Conservation (phyloP, 2,113 vertebrate species). For the Phalacrocorax aristotelis region DNA sequence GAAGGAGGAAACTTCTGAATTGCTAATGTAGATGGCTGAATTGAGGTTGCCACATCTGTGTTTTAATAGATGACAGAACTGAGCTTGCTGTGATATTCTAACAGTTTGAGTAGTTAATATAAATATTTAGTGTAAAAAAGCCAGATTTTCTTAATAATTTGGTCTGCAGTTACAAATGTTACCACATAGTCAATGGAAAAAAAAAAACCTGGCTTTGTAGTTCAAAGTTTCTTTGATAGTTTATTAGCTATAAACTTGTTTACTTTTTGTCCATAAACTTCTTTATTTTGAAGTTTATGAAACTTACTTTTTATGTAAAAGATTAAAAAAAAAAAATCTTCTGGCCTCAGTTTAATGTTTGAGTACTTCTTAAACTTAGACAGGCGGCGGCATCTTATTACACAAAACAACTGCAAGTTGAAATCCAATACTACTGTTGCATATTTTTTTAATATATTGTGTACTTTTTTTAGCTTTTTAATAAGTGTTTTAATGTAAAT, state of each 20-base stretch:
- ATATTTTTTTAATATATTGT: background rate
- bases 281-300: background rate
- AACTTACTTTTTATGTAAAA: background rate
- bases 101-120: background rate
- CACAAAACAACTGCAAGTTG: background rate
- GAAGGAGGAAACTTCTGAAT: background rate
- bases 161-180: background rate
- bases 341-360: background rate
- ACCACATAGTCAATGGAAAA: background rate
- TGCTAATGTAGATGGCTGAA: background rate
- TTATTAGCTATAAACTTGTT: background rate
- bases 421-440: background rate
- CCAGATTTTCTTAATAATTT: background rate
- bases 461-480: background rate
- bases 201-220: background rate
- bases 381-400: accelerated
- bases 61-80: background rate
- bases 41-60: background rate
- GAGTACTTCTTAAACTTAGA: background rate
- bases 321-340: background rate
- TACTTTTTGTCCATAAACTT: background rate
- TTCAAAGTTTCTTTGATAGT: background rate
- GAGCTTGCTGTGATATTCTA: background rate
- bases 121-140: conserved; percentile 7
- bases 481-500: background rate